These are phyloP conservation scores for Baryphthengus martii DNA, from an alignment of 2,113 vertebrate genomes.

Conservation along the genomic window DNA sequence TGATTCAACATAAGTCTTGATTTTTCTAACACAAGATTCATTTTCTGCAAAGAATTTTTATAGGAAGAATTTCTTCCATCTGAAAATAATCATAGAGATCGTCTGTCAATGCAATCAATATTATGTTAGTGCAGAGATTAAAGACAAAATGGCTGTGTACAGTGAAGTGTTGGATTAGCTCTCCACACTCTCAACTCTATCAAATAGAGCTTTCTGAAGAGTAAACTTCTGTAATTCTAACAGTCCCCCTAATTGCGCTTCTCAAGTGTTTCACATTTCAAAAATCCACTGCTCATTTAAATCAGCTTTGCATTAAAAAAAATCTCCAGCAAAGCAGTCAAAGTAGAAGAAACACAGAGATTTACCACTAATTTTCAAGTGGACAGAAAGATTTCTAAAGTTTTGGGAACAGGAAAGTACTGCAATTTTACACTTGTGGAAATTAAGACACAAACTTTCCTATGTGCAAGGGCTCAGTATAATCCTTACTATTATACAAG, in stretches of 20 bases:
- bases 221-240: neutral
- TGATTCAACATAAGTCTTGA: neutral
- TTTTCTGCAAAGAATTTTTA: neutral
- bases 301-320: neutral
- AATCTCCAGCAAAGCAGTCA: neutral
- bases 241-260: neutral
- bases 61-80: neutral
- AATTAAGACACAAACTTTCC: neutral
- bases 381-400: neutral
- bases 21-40: neutral
- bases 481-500: neutral
- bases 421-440: neutral
- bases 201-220: neutral
- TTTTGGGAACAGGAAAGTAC: neutral
- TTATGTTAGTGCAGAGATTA: neutral
- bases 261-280: neutral
- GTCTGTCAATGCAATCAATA: neutral
- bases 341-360: neutral
- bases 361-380: neutral
- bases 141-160: neutral
- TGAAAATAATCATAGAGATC: neutral
- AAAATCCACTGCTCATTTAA: neutral
- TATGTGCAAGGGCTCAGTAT: neutral
- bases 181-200: neutral
- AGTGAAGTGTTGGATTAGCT: neutral